Evolutionary conservation across 1,140 invertebrate species (phyloP), one percentile per base, ranked within the genome.

Genomic region (Leucophenga varia): DNA sequence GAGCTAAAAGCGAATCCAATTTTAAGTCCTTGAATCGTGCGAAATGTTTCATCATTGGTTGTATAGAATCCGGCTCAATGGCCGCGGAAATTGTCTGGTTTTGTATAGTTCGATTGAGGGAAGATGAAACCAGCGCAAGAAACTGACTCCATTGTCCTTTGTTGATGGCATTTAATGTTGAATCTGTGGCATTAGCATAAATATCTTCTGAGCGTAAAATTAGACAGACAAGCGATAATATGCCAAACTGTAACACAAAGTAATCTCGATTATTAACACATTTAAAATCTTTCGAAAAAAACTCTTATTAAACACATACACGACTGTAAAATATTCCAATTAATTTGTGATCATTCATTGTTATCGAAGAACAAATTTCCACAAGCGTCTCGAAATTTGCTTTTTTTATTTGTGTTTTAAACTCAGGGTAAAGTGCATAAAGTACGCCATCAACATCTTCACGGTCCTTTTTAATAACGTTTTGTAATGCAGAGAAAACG

Each of bases 381-480:
- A 74, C 56, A 40, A 72, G 51, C 40, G 54, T 61, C 22, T 68
- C 59, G 31, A 75, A 71, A 47, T 65, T 60, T 17, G 72, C 70
- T 12, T 59, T 39, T 45, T 64, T 64, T 20, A 79, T 65, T 72
- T 80, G 81, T 42, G 75, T 77, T 52, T 75, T 75, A 52, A 82
- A 81, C 55, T 81, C 79, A 0, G 77, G 72, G 58, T 79, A 81
- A 50, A 82, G 74, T 10, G 69, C 72, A 30, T 79, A 68, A 3
- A 81, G 51, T 25, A 76, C 57, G 12, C 78, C 76, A 53, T 82
- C 80, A 37, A 75, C 70, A 52, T 81, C 78, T n/a, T 80, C 79
- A 25, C 64, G 68, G 49, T 75, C 73, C 47, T 74, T 75, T 22
- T 74, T 75, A 2, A 75, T 41, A 20, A 75, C 68, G 38, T 78